Base-by-base conservation (phyloP, 2,113 vertebrate species). In the Melanocharis versteri region DNA sequence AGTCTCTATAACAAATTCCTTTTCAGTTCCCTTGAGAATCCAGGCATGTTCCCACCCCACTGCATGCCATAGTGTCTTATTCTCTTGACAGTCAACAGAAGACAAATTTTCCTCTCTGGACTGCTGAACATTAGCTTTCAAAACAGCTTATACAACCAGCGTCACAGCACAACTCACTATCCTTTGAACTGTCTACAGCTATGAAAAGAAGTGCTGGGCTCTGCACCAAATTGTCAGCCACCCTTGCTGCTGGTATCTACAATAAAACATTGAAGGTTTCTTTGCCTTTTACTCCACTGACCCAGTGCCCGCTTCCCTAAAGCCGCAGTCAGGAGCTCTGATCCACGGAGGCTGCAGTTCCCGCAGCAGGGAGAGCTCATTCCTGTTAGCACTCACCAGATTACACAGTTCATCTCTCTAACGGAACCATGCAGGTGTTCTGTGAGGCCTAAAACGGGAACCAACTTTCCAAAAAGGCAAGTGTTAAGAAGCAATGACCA, bases 191-290 rank as follows among this genome's bases (percentile, higher is more conserved):
- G 92, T 23, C 78, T 65, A 13, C 20, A 44, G 78, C 77, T 70
- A 40, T 73, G 73, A 89, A 91, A 94, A 71, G 60, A 39, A 93
- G 40, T 19, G 65, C 84, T 93, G 78, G 78, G 92, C 85, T 85
- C 84, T 76, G 75, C 48, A 70, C 78, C 78, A 90, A 78, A 44
- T 1, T 40, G 37, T 35, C 73, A 62, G 54, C 60, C 69, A 54
- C 13, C 35, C 69, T 56, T 47, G 35, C 2, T 68, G 42, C 20
- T 76, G 44, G 50, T 54, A 11, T 48, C 76, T 39, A 23, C 39
- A 75, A 76, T 24, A 10, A 56, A 79, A 37, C 20, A 8, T 0
- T 23, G 51, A 58, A 37, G 22, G 31, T 69, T 94, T 72, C 57
- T 68, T 71, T 2, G 10, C 48, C 68, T 76, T 50, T 76, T 48